These are phyloP conservation scores for Centropristis striata DNA, from an alignment of 2,113 vertebrate genomes.

Conservation along the genomic window DNA sequence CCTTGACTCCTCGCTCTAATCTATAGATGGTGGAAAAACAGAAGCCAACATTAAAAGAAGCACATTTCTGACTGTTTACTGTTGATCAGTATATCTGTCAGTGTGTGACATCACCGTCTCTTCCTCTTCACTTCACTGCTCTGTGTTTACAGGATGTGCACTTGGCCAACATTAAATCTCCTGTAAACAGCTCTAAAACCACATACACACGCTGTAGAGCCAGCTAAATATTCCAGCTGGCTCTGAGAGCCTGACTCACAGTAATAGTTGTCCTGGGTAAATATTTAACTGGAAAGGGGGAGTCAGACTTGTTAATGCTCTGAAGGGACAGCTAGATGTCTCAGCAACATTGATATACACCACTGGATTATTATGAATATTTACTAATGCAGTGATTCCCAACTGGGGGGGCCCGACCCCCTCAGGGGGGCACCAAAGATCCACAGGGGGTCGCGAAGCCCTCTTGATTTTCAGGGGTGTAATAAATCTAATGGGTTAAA, in stretches of 20 bases:
- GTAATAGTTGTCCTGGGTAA: slow-evolving; percentile 31
- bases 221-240: slow-evolving; percentile 39
- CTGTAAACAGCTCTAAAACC: slow-evolving; percentile 33
- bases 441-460: too few relatives aligned
- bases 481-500: too few relatives aligned
- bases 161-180: slow-evolving; percentile 27
- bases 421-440: too few relatives aligned
- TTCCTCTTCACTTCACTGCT: background rate
- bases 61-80: background rate
- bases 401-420: too few relatives aligned
- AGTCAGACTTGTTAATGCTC: background rate
- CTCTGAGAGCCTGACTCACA: slow-evolving; percentile 3
- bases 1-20: background rate
- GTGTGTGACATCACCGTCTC: background rate
- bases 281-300: slow-evolving; percentile 33
- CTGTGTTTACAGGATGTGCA: slow-evolving; percentile 34
- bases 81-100: background rate
- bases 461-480: too few relatives aligned
- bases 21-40: background rate
- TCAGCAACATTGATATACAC: background rate
- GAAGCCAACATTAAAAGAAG: background rate
- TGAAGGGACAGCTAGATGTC: background rate
- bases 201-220: background rate
- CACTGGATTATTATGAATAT: too few relatives aligned
- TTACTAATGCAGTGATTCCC: too few relatives aligned